Evolutionary conservation across 2,888 invertebrate species (phyloP), one percentile per base, ranked within the genome.

Genomic region (Silvanus unidentatus): DNA sequence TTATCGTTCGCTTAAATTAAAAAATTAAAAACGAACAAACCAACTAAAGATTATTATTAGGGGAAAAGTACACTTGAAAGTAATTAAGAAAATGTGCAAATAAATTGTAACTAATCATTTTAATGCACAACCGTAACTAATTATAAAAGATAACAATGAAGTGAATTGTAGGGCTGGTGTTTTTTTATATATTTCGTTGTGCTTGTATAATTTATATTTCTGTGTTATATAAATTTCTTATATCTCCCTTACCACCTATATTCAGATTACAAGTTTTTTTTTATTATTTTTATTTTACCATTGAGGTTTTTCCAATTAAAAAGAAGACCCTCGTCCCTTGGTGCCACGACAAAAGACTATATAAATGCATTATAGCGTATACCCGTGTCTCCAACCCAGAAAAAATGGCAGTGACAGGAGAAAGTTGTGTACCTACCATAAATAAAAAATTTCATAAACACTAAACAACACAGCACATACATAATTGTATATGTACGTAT

Each of bases 281-380:
- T 37, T 37, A 37, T 37, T 66, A 65, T 64, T 68, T 70, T 71
- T 69, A 71, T 70, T 60, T 66, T 60, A 65, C 70, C 70, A 64
- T 66, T 59, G 70, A 69, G 71, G 68, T 68, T 69, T 65, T 64
- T 60, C 64, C 70, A 72, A 71, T 71, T 71, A 69, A 70, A 69
- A 66, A 62, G 54, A 56, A 54, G 50, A 59, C 62, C 62, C 53
- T 40, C 49, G 47, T 49, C 54, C 37, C 49, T 27, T 37, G n/a
- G 53, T 39, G 53, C 41, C 37, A 11, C 32, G 36, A 50, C 52
- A 49, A 53, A 52, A 36, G 47, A 52, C 57, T 50, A 54, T 61
- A 60, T 63, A 63, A 63, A 63, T 64, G 64, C 64, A 62, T 63
- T 63, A 61, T 63, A 54, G 56, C 48, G 54, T 43, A 49, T 45